These are phyloP conservation scores for Holacanthella duospinosa DNA, from an alignment of 2,888 invertebrate genomes.

Conservation along the genomic window DNA sequence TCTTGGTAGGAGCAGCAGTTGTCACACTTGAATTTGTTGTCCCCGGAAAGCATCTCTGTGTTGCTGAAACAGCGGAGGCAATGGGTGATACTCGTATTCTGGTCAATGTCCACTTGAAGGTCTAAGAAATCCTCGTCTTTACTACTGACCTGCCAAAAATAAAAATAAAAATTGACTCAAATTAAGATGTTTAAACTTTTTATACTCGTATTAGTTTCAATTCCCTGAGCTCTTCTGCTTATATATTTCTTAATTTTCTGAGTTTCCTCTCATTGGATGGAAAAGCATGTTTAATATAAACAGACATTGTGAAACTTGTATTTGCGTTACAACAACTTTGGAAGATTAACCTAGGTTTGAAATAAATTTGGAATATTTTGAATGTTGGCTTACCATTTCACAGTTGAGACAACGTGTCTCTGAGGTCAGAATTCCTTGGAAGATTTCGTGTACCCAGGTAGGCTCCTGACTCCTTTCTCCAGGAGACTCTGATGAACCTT, in stretches of 20 bases:
- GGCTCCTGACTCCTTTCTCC: conserved; percentile 55
- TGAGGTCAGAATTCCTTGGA: conserved; percentile 97
- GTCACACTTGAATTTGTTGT: conserved; percentile 99
- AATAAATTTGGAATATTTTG: not conserved
- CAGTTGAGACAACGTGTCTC: conserved; percentile 98
- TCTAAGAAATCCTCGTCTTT: conserved; percentile 99
- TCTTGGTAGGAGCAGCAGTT: conserved; percentile 99
- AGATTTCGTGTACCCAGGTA: conserved; percentile 99
- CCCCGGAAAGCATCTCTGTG: conserved; percentile 95
- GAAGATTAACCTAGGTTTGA: no score
- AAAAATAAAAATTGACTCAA: conserved; percentile 12
- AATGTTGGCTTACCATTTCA: conserved; percentile 63
- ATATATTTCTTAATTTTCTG: no score
- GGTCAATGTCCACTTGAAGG: conserved; percentile 97
- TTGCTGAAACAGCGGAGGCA: conserved; percentile 95
- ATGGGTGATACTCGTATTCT: conserved; percentile 97
- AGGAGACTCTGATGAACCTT: conserved; percentile 6
- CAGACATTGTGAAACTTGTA: no score
- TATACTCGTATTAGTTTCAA: not conserved
- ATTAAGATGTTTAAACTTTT: no score
- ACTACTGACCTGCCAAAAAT: conserved; percentile 58
- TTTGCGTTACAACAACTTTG: no score
- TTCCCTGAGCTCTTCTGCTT: no score
- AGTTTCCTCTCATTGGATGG: no score
- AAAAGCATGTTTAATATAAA: no score